Percentiles rank a stretch among this genome's conserved stretches.
phyloP scores from a whole-genome alignment of 1,140 invertebrate genomes.

The Apis florea region DNA sequence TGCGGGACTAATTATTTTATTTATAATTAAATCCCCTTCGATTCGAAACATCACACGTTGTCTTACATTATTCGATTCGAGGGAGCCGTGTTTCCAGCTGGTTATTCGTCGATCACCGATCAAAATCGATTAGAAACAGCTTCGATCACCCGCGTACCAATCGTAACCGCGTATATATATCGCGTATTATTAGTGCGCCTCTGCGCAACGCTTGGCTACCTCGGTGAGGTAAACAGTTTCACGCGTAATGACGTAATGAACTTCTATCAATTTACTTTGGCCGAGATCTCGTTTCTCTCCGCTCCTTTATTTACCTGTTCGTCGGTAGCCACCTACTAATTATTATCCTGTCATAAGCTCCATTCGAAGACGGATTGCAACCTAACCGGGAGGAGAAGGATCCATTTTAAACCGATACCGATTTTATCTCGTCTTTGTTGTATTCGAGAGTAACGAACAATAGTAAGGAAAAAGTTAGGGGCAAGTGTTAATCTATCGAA shows the following conservation, averaged over 20 bases:
- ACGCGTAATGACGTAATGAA: slow-evolving; percentile 26
- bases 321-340: slow-evolving; percentile 27
- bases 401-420: neutral
- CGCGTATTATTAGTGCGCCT: slow-evolving; percentile 27
- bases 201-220: slow-evolving; percentile 20
- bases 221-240: slow-evolving; percentile 19
- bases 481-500: too few relatives aligned
- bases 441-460: too few relatives aligned
- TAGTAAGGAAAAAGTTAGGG: too few relatives aligned
- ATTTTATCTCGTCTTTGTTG: neutral
- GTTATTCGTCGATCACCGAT: neutral
- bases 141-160: neutral
- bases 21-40: too few relatives aligned
- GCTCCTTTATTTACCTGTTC: slow-evolving; percentile 21
- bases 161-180: slow-evolving; percentile 13
- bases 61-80: too few relatives aligned
- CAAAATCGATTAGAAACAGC: slow-evolving; percentile 8
- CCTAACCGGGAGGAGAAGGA: slow-evolving; percentile 1
- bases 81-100: neutral
- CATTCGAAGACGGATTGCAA: slow-evolving; percentile 32
- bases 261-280: slow-evolving; percentile 21
- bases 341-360: slow-evolving; percentile 40
- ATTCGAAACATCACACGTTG: neutral
- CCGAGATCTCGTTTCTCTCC: neutral
- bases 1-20: too few relatives aligned